Conservation (phyloP, 1,140 invertebrate genomes). For the Drosophila sproati region DNA sequence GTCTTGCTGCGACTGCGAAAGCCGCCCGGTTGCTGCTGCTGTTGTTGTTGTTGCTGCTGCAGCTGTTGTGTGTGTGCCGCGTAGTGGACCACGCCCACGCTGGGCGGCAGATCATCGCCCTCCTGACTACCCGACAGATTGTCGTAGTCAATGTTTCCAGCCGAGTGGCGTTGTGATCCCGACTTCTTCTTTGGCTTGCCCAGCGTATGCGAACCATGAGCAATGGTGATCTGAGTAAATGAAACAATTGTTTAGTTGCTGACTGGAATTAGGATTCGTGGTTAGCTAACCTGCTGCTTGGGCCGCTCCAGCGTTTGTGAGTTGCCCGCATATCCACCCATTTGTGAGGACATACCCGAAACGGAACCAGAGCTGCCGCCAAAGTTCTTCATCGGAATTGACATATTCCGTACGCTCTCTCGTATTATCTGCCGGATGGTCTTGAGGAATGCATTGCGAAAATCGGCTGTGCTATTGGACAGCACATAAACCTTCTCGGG, state of each 20-base stretch:
- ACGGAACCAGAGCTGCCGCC: conserved; percentile 83
- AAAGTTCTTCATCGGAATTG: conserved; percentile 92
- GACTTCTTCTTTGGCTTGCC: conserved; percentile 90
- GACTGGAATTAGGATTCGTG: background rate
- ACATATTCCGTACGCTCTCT: conserved; percentile 97
- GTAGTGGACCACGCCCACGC: conserved; percentile 76
- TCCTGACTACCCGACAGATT: conserved; percentile 88
- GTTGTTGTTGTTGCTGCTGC: conserved; percentile 57
- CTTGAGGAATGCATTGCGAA: conserved; percentile 97
- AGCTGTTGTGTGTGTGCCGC: conserved; percentile 70
- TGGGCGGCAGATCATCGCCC: conserved; percentile 84
- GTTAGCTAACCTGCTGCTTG: conserved; percentile 85
- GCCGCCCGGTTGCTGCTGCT: conserved; percentile 80
- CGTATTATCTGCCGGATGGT: conserved; percentile 98
- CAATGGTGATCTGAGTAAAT: conserved; percentile 85
- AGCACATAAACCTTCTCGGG: conserved; percentile 98
- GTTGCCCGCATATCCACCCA: conserved; percentile 84
- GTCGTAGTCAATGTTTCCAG: conserved; percentile 94
- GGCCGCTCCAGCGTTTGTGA: conserved; percentile 87
- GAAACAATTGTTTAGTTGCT: conserved; percentile 3
- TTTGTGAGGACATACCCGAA: conserved; percentile 72
- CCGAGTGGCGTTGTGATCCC: conserved; percentile 93
- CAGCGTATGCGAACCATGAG: conserved; percentile 89
- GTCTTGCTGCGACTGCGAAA: conserved; percentile 96
- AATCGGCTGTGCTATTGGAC: conserved; percentile 97